phyloP scores from a whole-genome alignment of 2,113 vertebrate species.

The Melanocharis versteri region DNA sequence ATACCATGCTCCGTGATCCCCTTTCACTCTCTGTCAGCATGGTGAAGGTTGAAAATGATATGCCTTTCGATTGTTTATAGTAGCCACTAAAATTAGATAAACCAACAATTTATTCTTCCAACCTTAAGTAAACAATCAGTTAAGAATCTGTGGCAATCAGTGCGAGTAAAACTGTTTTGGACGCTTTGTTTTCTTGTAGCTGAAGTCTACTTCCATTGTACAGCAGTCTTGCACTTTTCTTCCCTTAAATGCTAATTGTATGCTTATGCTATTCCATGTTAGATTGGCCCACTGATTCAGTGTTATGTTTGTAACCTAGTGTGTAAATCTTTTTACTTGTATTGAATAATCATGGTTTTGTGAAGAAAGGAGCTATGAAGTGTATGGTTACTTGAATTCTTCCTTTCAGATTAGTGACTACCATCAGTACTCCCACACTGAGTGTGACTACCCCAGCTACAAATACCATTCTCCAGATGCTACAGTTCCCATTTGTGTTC shows the following conservation, averaged over 20 bases:
- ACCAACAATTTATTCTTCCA: not conserved
- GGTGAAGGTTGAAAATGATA: not conserved
- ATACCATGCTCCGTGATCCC: rapidly evolving
- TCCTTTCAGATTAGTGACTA: conserved; percentile 35
- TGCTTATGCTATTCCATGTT: not conserved
- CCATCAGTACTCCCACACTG: conserved; percentile 15
- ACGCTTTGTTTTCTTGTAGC: not conserved
- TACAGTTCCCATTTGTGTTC: conserved; percentile 13
- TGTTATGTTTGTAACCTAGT: not conserved
- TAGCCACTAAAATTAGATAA: not conserved
- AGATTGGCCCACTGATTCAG: not conserved
- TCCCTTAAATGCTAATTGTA: not conserved
- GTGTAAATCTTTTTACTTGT: conserved; percentile 13
- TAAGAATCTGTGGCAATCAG: not conserved
- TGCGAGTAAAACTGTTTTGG: not conserved
- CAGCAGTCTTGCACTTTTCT: not conserved
- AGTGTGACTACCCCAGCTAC: conserved; percentile 43
- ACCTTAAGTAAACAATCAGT: not conserved
- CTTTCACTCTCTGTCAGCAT: not conserved
- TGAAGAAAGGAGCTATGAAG: conserved; percentile 7
- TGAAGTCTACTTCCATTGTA: not conserved
- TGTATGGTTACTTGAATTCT: conserved; percentile 33
- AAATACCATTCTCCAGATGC: conserved; percentile 45
- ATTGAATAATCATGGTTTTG: conserved; percentile 18
- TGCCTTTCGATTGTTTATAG: not conserved